Evolutionary conservation across 2,113 vertebrate species (phyloP), one percentile per base, ranked within the genome.

Genomic region (Lutjanus erythropterus): DNA sequence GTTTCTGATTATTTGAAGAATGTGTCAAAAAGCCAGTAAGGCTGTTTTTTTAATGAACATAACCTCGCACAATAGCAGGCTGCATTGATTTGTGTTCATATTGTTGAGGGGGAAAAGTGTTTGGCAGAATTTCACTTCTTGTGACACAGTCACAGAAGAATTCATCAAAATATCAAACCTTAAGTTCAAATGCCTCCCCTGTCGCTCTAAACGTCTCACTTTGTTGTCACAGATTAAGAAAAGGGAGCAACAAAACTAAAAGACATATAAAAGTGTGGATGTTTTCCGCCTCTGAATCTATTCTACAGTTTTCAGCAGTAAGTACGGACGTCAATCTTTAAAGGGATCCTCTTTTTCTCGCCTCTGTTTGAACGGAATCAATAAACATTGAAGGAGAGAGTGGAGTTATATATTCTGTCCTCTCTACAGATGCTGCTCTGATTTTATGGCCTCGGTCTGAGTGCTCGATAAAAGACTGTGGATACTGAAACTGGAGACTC

Each of bases 331-430:
- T 23, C 14, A 25, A 15, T 73, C 47, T 62, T 64, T n/a, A 46
- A 21, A 61, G 25, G 16, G 25, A 62, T 60, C 29, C 39, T 59
- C 27, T 39, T 67, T 55, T 67, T 73, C n/a, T 52, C 11, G 2
- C 44, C 53, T 66, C 67, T 35, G 29, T 47, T 66, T 68, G 12
- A 81, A 65, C 55, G 15, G 12, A 65, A 56, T 84, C 74, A 49
- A 59, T 84, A 68, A 71, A 72, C 64, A 64, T 12, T 18, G 56
- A 25, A 19, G 62, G 41, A 59, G 60, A 53, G 23, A 25, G 76
- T 3, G 46, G 35, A 70, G 21, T 73, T 56, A 56, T 81, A 27
- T 65, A 33, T 52, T 71, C 27, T 66, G 29, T 39, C 47, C 65
- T 67, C 47, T 64, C 25, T 16, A 31, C 35, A 33, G 15, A 67